Percentiles rank a stretch among this genome's conserved stretches.
These are phyloP conservation scores for Ypsolopha scabrella DNA, from an alignment of 2,888 invertebrate genomes.

Conservation along the genomic window DNA sequence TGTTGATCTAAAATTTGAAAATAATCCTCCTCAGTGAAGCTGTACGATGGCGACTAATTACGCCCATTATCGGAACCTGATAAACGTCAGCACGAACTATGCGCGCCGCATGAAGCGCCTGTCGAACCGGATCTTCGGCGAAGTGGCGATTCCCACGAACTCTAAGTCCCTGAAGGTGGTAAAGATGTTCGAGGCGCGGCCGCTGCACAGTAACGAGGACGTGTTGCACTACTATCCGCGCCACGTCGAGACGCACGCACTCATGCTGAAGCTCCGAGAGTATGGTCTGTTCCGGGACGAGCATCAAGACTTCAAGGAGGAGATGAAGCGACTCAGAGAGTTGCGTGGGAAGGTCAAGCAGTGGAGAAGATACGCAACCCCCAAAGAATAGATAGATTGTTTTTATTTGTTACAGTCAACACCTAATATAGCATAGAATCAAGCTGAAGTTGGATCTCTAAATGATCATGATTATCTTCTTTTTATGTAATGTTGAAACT, in stretches of 20 bases:
- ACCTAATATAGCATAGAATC: too few species aligned
- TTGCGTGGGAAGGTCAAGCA: constrained; percentile 81
- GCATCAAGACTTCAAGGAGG: constrained; percentile 90
- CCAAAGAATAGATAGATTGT: constrained; percentile 18
- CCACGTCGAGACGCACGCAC: constrained; percentile 78
- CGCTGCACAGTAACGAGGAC: constrained; percentile 78
- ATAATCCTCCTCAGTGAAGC: not conserved
- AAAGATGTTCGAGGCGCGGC: constrained; percentile 80
- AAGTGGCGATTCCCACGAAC: constrained; percentile 83
- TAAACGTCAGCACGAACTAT: constrained; percentile 81
- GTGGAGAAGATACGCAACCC: constrained; percentile 60
- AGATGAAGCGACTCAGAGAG: constrained; percentile 81
- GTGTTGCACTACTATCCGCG: constrained; percentile 89
- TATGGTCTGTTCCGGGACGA: constrained; percentile 90
- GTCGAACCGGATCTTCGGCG: constrained; percentile 90
- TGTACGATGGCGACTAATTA: constrained; percentile 71
- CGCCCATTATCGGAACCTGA: constrained; percentile 77
- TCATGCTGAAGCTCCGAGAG: constrained; percentile 79
- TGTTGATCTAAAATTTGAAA: too few species aligned
- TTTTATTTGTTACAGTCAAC: too few species aligned
- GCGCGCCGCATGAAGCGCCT: constrained; percentile 87
- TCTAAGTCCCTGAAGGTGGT: constrained; percentile 85
- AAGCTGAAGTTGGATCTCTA: too few species aligned
- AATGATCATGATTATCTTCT: too few species aligned
- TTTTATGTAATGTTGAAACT: too few species aligned